These are phyloP conservation scores for Julus scanicus DNA, from an alignment of 2,888 invertebrate species.

Conservation along the genomic window DNA sequence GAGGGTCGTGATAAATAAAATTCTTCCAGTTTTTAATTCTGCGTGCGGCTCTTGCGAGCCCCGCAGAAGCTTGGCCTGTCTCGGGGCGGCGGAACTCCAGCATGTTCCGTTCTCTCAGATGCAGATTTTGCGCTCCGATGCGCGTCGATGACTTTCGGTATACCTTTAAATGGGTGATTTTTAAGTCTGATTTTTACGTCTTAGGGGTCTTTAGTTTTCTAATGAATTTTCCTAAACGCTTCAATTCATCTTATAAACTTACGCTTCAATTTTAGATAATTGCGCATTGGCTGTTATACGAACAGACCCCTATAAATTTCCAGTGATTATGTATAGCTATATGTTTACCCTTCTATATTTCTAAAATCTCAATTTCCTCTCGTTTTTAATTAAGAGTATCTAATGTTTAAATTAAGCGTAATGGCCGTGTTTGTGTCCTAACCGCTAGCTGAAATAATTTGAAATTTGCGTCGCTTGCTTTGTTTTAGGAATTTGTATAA, in stretches of 20 bases:
- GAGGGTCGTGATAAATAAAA: no score
- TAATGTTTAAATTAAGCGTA: conserved; percentile 2
- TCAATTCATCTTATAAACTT: background rate
- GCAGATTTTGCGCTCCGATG: no score
- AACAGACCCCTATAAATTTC: background rate
- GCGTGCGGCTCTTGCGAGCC: no score
- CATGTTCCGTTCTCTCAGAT: no score
- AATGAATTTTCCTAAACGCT: background rate
- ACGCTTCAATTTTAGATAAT: background rate
- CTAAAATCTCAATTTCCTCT: background rate
- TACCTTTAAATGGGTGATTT: no score
- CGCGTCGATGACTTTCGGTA: no score
- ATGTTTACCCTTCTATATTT: background rate
- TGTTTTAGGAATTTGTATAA: background rate
- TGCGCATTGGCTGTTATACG: no score
- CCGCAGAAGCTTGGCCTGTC: no score
- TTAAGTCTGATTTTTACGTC: no score
- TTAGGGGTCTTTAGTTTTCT: background rate
- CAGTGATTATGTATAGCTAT: background rate
- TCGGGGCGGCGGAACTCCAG: no score
- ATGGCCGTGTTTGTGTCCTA: background rate
- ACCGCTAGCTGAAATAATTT: conserved; percentile 14
- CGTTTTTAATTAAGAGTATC: background rate
- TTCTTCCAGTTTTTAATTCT: no score
- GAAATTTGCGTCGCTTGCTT: conserved; percentile 1